Evolutionary conservation across 2,888 invertebrate genomes (phyloP), one percentile per base, ranked within the genome.

Genomic region (Drosophila quasianomalipes): DNA sequence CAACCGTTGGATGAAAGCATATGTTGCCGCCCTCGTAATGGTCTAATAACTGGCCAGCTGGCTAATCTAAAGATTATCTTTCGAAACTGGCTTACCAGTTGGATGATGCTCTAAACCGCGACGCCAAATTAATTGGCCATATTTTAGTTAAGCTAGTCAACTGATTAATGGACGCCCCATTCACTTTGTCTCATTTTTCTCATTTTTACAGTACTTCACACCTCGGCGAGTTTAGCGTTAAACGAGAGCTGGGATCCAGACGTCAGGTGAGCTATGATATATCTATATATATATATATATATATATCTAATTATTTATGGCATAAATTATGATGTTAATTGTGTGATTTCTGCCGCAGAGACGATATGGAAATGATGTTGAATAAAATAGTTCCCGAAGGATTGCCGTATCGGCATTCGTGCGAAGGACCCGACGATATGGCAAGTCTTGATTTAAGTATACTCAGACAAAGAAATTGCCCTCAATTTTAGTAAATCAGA

Each of bases 331-430:
- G 5, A 31, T 54, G n/a, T n/a, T 57, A 57, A 57, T 39, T 39
- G 28, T 41, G 1, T n/a, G 2, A 19, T 14, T 22, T 37, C 39
- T 53, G 10, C 9, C 16, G 33, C 77, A 96, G 98, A 94, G 98
- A 98, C 93, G 99, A 99, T 94, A 99, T 99, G 98, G 99, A 99
- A 95, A 99, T 98, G 98, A 98, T 99, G 98, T 95, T 99, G 94
- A 99, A 99, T 94, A 98, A 98, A 96, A 97, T 99, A 94, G 98
- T 99, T 94, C 99, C 99, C 94, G 99, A 99, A 96, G 98, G 97
- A 92, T 95, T 98, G 94, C 97, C 97, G 91, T 99, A 98, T 94
- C 96, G 97, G 94, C 99, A 99, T 95, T 97, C 98, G 79, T 98
- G 98, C 94, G 99, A 99, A 95, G 99, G 99, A 84, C 98, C 99